phyloP scores from a whole-genome alignment of 2,113 vertebrate species.

The Isichthys henryi region DNA sequence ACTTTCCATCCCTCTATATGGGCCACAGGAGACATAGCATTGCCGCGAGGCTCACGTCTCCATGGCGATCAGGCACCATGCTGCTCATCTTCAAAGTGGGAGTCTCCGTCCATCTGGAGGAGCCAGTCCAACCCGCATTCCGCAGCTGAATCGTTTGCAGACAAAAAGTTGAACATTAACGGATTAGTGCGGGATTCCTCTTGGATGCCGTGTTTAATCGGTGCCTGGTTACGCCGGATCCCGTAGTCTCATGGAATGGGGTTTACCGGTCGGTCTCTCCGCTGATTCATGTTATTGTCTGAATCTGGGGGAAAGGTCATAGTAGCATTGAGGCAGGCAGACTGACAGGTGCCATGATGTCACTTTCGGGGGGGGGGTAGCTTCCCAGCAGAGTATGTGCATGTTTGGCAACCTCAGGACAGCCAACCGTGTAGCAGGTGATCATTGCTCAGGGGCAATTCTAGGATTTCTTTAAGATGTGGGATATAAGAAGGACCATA shows the following conservation, averaged over 20 bases:
- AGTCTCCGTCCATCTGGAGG: constrained; percentile 3
- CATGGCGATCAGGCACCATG: neutral
- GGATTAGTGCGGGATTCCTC: neutral
- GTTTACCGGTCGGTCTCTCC: neutral
- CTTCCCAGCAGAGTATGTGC: neutral
- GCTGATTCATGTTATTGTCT: neutral
- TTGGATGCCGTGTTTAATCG: neutral
- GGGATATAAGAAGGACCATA: neutral
- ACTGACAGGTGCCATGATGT: neutral
- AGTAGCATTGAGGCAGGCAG: neutral
- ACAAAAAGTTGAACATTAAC: neutral
- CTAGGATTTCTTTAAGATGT: neutral
- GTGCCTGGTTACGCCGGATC: neutral
- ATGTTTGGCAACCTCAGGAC: neutral
- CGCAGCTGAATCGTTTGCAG: neutral
- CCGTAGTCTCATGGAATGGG: neutral
- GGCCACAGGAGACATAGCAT: neutral
- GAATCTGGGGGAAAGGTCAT: neutral
- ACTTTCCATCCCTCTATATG: neutral
- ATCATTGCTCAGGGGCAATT: neutral
- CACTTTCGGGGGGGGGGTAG: neutral
- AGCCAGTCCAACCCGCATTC: neutral
- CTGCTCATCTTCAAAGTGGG: neutral
- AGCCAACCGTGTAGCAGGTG: neutral
- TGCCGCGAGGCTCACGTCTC: neutral